phyloP scores from a whole-genome alignment of 2,113 vertebrate species.

The Formicarius rufipectus region DNA sequence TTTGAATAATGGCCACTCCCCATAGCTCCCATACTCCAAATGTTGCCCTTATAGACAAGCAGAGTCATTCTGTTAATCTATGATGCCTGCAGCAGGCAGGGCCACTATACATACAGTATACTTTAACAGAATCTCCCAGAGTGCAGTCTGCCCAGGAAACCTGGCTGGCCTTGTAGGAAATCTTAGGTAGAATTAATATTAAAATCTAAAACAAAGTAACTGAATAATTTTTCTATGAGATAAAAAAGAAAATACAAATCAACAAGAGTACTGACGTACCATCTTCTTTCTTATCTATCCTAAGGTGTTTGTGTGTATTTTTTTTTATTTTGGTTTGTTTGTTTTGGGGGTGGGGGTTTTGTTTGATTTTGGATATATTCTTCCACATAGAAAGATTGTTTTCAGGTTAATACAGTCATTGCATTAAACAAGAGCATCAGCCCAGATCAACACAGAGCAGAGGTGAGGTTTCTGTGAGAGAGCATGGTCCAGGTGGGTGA shows the following conservation, averaged over 20 bases:
- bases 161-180: background rate
- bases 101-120: background rate
- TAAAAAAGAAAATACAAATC: background rate
- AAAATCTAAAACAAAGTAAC: background rate
- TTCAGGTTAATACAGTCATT: background rate
- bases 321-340: no score
- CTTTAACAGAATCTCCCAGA: background rate
- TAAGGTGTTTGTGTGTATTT: background rate
- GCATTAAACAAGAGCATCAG: background rate
- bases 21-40: background rate
- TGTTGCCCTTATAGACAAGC: background rate
- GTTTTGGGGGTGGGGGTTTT: no score
- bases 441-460: background rate
- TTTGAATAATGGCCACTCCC: background rate
- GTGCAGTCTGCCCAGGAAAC: background rate
- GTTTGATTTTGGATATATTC: background rate
- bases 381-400: background rate
- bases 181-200: background rate
- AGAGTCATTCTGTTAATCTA: background rate
- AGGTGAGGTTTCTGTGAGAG: background rate
- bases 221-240: background rate
- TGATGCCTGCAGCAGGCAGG: background rate
- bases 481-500: background rate
- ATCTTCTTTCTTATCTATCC: background rate
- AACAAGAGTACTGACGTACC: background rate